Percentiles rank a stretch among this genome's conserved stretches.
phyloP scores from a whole-genome alignment of 2,888 invertebrate species.

The Beris chalybata region DNA sequence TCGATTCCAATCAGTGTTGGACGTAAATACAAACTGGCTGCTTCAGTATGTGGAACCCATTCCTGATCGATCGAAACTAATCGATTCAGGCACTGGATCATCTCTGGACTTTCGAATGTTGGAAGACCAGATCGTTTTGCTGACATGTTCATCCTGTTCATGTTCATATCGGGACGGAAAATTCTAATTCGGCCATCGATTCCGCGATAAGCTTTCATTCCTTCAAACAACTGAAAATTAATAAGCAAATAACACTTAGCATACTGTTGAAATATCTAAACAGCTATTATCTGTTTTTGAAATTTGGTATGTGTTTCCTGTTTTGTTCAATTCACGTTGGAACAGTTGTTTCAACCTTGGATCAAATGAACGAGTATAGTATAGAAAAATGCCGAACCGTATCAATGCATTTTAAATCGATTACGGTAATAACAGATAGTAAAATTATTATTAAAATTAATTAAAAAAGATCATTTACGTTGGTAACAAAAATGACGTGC shows the following conservation, averaged over 20 bases:
- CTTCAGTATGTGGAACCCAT: conserved; percentile 93
- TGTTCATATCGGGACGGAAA: conserved; percentile 94
- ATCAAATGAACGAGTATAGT: no score
- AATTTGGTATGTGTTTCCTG: no score
- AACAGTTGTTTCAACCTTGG: no score
- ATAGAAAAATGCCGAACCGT: no score
- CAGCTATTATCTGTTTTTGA: no score
- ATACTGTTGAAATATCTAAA: no score
- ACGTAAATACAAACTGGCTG: conserved; percentile 91
- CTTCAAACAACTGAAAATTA: conserved; percentile 85
- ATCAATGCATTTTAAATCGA: no score
- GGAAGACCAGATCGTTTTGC: conserved; percentile 86
- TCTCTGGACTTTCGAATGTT: conserved; percentile 82
- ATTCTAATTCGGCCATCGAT: conserved; percentile 88
- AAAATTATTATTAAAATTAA: no score
- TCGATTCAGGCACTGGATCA: conserved; percentile 81
- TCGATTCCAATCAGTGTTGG: conserved; percentile 97
- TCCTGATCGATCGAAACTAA: conserved; percentile 91
- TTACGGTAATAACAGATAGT: no score
- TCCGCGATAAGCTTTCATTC: conserved; percentile 95
- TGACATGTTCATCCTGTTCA: conserved; percentile 87
- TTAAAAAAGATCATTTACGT: no score
- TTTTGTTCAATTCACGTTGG: no score
- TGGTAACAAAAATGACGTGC: conserved; percentile 5
- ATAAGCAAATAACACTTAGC: conserved; percentile 10